These are phyloP conservation scores for Cryptosula pallasiana DNA, from an alignment of 2,888 invertebrate genomes.

Conservation along the genomic window DNA sequence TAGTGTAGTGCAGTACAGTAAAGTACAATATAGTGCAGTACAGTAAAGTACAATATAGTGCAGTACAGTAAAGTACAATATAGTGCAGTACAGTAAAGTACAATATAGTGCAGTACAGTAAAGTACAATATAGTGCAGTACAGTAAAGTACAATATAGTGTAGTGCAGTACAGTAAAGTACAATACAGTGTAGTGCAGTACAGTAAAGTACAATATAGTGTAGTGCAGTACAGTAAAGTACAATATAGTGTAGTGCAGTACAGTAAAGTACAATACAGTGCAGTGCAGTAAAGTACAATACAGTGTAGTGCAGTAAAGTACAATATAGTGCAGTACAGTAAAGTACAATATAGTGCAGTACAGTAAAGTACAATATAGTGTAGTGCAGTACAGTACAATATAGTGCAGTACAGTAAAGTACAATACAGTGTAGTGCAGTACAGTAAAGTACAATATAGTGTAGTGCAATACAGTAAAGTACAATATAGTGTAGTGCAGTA, in stretches of 20 bases:
- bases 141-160: conserved; percentile 26
- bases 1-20: conserved; percentile 23
- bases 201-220: too few species aligned
- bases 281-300: too few species aligned
- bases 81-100: conserved; percentile 26
- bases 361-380: neutral
- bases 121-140: conserved; percentile 28
- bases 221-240: too few species aligned
- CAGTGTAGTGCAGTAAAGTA: too few species aligned
- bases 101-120: too few species aligned
- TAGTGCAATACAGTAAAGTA: too few species aligned
- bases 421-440: too few species aligned
- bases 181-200: conserved; percentile 26
- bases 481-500: conserved; percentile 26
- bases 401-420: too few species aligned
- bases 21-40: neutral
- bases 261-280: too few species aligned
- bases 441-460: conserved; percentile 8
- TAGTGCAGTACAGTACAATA: conserved; percentile 26
- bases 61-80: conserved; percentile 24
- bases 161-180: conserved; percentile 26
- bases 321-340: too few species aligned
- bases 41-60: conserved; percentile 24
- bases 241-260: too few species aligned
- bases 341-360: too few species aligned